Evolutionary conservation across 1,140 invertebrate species (phyloP), one percentile per base, ranked within the genome.

Genomic region (Calliopsis andreniformis): DNA sequence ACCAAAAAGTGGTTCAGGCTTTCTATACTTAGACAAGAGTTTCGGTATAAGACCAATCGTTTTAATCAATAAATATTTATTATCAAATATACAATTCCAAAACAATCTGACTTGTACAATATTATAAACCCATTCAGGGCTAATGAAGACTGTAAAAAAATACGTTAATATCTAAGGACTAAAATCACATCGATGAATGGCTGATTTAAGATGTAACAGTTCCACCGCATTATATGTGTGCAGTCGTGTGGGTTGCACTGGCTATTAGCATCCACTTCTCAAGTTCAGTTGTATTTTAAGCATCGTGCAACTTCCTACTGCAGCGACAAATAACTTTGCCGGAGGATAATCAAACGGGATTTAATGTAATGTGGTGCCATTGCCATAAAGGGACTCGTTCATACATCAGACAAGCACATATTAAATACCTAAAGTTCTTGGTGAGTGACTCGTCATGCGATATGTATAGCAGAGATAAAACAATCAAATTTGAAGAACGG

Each of bases 351-450:
- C n/a, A 14, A 28, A 1, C 35, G 10, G 49, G 28, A n/a, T n/a
- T n/a, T 10, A 79, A 63, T 68, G 61, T 28, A 2, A 84, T 80
- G 83, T 84, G 78, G 82, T 43, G 42, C 69, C 43, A 20, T 23
- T 18, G 45, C n/a, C 35, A 53, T 1, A 20, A 25, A 75, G 1
- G 10, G 16, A 63, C n/a, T 59, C 10, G 25, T 16, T 32, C 47
- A 16, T 55, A n/a, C 47, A 12, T n/a, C 0, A 55, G 42, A 8
- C 30, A 30, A 3, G n/a, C 30, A 30, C n/a, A 1, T 0, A 10
- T n/a, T 5, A 62, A 51, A 16, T 84, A 84, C 32, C 30, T 71
- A 2, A 70, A 53, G 14, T 4, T 85, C 8, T 70, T 64, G 75
- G 83, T 85, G 51, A 85, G 83, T 85, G 25, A 76, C 12, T n/a